These are phyloP conservation scores for Leptinotarsa texana DNA, from an alignment of 1,140 invertebrate genomes.

Conservation along the genomic window DNA sequence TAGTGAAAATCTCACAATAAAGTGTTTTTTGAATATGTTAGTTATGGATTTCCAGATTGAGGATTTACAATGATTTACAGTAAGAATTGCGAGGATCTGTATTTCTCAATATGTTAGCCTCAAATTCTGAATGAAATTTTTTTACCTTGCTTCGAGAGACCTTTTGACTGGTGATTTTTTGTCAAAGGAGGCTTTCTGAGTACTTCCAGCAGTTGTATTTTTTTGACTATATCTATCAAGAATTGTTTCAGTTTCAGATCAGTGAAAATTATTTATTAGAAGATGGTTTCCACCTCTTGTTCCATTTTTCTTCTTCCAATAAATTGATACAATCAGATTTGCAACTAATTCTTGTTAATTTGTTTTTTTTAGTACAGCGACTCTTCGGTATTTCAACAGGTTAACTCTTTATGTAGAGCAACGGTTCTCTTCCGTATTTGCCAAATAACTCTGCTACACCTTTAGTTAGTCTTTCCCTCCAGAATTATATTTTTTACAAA, in stretches of 20 bases:
- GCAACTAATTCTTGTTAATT: no score
- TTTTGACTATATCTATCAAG: neutral
- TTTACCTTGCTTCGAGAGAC: neutral
- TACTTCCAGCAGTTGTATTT: no score
- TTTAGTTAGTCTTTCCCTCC: neutral
- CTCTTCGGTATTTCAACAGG: no score
- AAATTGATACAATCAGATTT: no score
- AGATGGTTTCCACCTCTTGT: neutral
- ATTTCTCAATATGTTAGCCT: neutral
- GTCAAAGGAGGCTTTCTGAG: neutral
- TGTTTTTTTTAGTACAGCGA: no score
- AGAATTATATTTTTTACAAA: neutral
- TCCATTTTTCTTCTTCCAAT: no score
- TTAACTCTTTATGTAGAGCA: neutral
- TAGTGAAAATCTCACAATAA: no score
- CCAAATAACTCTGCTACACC: neutral
- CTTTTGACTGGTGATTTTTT: neutral
- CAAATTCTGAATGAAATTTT: neutral
- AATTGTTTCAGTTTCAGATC: neutral
- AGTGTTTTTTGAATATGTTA: no score
- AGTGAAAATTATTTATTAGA: neutral
- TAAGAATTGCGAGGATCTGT: neutral
- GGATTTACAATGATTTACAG: neutral
- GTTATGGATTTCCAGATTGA: neutral
- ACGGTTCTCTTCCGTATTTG: neutral